phyloP scores from a whole-genome alignment of 2,113 vertebrate genomes.

The Candoia aspera region DNA sequence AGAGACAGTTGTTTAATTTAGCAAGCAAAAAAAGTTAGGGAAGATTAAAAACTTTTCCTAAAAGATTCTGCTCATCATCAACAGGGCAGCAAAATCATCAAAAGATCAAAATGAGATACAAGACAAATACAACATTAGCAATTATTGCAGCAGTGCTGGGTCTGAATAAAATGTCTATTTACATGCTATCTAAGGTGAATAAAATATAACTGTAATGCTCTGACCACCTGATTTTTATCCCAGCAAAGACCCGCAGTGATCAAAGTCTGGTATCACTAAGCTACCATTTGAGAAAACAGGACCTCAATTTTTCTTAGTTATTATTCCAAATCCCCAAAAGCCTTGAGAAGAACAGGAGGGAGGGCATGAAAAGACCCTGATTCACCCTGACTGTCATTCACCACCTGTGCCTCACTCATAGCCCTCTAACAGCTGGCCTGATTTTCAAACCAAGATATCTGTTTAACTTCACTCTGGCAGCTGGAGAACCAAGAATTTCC shows the following conservation, averaged over 20 bases:
- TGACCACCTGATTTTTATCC: conserved; percentile 1
- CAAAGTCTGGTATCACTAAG: conserved; percentile 22
- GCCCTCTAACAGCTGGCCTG: conserved; percentile 17
- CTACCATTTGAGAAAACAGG: background rate
- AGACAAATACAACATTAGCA: background rate
- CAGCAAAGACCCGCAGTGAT: background rate
- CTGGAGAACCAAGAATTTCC: conserved; percentile 47
- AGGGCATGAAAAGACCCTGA: background rate
- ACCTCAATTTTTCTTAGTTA: background rate
- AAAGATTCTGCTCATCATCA: background rate
- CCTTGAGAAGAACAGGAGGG: background rate
- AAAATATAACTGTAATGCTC: background rate
- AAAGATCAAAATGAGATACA: background rate
- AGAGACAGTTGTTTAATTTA: background rate
- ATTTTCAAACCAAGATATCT: conserved; percentile 30
- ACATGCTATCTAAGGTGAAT: background rate
- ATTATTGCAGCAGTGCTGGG: background rate
- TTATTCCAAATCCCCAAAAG: conserved; percentile 9
- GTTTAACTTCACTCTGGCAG: conserved; percentile 43
- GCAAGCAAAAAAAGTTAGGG: background rate
- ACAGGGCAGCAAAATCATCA: background rate
- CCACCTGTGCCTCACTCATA: conserved; percentile 29
- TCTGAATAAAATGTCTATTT: background rate
- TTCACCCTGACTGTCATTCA: conserved; percentile 27
- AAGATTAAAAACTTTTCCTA: too few relatives aligned